These are phyloP conservation scores for Copidosoma aretas DNA, from an alignment of 2,888 invertebrate genomes.

Conservation along the genomic window DNA sequence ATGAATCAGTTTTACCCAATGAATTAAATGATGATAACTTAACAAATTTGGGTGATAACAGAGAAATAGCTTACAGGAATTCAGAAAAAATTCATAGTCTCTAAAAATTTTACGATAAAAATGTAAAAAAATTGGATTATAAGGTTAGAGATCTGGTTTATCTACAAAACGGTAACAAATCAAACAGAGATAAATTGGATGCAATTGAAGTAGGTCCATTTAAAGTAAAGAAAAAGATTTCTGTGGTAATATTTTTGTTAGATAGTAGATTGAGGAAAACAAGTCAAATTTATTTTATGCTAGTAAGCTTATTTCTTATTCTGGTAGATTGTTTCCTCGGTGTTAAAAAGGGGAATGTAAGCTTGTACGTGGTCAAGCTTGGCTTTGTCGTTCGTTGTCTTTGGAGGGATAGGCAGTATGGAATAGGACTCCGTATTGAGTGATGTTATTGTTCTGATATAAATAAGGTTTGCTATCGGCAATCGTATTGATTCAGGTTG, in stretches of 20 bases:
- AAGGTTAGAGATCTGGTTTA: not conserved
- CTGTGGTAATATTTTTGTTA: not conserved
- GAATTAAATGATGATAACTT: not conserved
- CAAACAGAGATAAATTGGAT: not conserved
- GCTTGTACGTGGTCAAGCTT: no score
- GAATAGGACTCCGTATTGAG: no score
- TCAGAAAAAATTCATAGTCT: not conserved
- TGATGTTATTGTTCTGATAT: no score
- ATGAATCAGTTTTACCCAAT: not conserved
- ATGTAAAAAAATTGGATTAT: not conserved
- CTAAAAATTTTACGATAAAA: not conserved
- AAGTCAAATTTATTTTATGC: no score
- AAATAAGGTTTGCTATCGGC: no score
- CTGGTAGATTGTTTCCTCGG: no score
- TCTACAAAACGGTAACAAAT: not conserved
- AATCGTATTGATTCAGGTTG: no score
- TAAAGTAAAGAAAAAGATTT: not conserved
- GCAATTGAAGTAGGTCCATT: not conserved
- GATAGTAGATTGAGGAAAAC: not conserved
- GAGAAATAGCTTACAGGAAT: not conserved
- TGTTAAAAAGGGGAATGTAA: no score
- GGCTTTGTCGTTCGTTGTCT: no score
- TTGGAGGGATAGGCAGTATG: no score
- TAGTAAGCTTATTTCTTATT: no score
- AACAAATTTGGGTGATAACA: not conserved